These are phyloP conservation scores for Spicauda simplicius DNA, from an alignment of 2,888 invertebrate species.

Conservation along the genomic window DNA sequence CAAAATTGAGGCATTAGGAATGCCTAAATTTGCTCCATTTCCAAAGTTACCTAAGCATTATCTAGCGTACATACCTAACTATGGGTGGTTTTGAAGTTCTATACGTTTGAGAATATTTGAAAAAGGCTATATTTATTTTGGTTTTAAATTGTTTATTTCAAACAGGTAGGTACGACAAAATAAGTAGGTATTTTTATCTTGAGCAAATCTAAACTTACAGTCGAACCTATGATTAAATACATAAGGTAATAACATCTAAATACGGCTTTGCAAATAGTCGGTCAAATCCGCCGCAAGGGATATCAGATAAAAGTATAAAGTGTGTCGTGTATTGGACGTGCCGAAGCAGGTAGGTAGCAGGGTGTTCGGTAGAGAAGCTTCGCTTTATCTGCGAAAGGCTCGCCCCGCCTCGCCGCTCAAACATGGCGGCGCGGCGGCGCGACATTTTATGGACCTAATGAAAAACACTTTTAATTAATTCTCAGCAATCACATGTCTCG, in stretches of 20 bases:
- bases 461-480: slow-evolving; percentile 83
- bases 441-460: slow-evolving; percentile 73
- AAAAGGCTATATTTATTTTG: too few species aligned
- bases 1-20: too few species aligned
- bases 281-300: not conserved
- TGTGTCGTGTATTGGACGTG: slow-evolving; percentile 20
- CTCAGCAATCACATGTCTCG: slow-evolving; percentile 79
- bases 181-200: too few species aligned
- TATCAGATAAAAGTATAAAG: slow-evolving; percentile 8
- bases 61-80: too few species aligned
- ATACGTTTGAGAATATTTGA: too few species aligned
- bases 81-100: too few species aligned
- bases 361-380: slow-evolving; percentile 37
- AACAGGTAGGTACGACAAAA: too few species aligned
- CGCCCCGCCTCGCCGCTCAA: slow-evolving; percentile 56
- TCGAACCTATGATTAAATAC: not conserved
- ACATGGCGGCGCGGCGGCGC: slow-evolving; percentile 38
- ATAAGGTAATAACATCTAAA: not conserved
- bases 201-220: not conserved
- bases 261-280: not conserved
- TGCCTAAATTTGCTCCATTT: too few species aligned
- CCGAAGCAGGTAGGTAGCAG: slow-evolving; percentile 30
- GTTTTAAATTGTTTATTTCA: too few species aligned
- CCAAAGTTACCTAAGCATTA: too few species aligned
- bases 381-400: slow-evolving; percentile 71